Base-by-base conservation (phyloP, 2,888 invertebrate species). In the Serripes groenlandicus region DNA sequence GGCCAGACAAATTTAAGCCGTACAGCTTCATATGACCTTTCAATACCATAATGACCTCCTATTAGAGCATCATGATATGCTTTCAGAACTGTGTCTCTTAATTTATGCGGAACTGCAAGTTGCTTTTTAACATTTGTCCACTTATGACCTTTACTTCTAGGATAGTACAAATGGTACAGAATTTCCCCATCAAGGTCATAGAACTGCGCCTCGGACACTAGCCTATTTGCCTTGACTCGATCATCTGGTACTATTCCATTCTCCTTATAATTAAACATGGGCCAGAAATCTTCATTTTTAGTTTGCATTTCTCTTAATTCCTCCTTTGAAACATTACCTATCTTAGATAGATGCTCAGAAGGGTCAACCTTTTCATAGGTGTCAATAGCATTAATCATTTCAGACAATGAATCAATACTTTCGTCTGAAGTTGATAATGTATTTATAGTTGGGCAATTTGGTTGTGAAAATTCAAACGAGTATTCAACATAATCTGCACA, bases 11-110 rank as follows among this genome's bases (percentile, higher is more conserved):
- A 88, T 60, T 85, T 86, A 4, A 32, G 32, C 0, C 83, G 49
- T 21, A 87, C 52, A 15, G 82, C 62, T 23, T 58, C 77, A 74
- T 83, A 87, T 30, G 87, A 85, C n/a, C 86, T 30, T 37, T 88
- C 83, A 58, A 84, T 76, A 11, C 87, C 86, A 72, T 88, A 84
- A 49, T 87, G 87, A 0, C 87, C 84, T 56, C 85, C 82, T 9
- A 71, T 34, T 3, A 84, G 15, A 58, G 66, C 66, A 60, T 87
- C 85, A 78, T 85, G 84, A 52, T 79, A 86, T 54, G 71, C 3
- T 18, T 5, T 49, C 49, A 49, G 7, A 1, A 49, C 49, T 2
- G 2, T 21, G 21, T 49, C 49, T 1, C 49, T 1, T 21, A 49
- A 21, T 5, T 2, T 49, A 5, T 1, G 3, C 7, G 49, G 49